Evolutionary conservation across 2,113 vertebrate genomes (phyloP), one percentile per base, ranked within the genome.

Genomic region (Sciurus niger): DNA sequence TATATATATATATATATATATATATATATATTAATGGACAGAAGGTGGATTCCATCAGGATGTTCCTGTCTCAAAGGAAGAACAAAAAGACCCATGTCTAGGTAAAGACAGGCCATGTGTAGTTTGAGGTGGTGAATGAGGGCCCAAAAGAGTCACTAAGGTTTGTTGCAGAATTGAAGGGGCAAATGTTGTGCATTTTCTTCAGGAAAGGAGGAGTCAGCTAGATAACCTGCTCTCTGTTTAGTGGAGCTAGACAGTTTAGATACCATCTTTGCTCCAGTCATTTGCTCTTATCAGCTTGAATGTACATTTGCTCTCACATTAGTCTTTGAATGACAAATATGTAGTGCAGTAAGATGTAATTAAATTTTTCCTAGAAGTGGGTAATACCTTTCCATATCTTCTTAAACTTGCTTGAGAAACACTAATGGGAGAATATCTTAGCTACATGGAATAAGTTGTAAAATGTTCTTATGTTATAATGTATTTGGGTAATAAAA

Each of bases 61-160:
- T 4, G 12, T n/a, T 67, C 25, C 18, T 40, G 2, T 80, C 72
- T 90, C 40, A 83, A 65, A 55, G 9, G 58, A 74, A 20, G 7
- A 1, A 82, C n/a, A 73, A 67, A 55, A 20, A 55, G 53, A 51
- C 9, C 51, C 51, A 51, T 18, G 14, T 24, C 32, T 68, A 95
- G 24, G 18, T 51, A 68, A 93, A 82, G n/a, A 40, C 14, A 70
- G 60, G 13, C 46, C 28, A 63, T 9, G 60, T 24, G 34, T 14
- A 83, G 37, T 25, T 87, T 76, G 18, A 80, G 6, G 16, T 17
- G 8, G 3, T 30, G 10, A 48, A 32, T 53, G 8, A 30, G 1
- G 0, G 1, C 1, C 18, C 37, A 16, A 89, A 65, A 58, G 8
- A 16, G 2, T 2, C 63, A 28, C 7, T 43, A n/a, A 65, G 1